A percentile compares a stretch with the other conserved stretches of the same genome.
Conservation (phyloP, 2,797 vertebrate species). For the Coregonus sp. region DNA sequence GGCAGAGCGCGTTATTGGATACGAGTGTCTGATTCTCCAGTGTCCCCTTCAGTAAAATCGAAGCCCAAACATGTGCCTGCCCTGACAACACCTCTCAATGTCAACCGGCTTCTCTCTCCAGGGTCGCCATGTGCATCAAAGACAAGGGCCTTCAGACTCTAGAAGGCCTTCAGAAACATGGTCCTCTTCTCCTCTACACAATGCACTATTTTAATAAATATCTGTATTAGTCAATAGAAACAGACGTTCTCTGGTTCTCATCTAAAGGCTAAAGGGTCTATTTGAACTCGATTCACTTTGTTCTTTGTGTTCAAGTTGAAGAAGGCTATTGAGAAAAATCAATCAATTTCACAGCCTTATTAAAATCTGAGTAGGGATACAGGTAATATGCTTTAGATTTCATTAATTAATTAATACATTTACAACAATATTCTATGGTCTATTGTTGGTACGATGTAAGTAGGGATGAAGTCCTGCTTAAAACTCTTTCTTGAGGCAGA, state of each 20-base stretch:
- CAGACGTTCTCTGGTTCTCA: not conserved
- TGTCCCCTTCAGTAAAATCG: constrained; percentile 55
- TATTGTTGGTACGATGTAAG: not conserved
- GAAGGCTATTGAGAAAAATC: not conserved
- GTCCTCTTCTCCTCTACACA: not conserved
- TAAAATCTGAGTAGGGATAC: not conserved
- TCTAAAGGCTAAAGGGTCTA: not conserved
- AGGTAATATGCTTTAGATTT: not conserved
- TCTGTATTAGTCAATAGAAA: not conserved
- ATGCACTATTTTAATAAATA: not conserved
- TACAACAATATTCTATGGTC: not conserved
- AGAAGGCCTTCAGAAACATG: not conserved
- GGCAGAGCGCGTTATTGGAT: constrained; percentile 44
- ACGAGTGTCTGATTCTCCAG: constrained; percentile 38
- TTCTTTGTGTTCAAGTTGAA: not conserved
- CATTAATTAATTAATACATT: not conserved
- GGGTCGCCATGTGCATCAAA: not conserved
- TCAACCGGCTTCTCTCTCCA: constrained; percentile 41
- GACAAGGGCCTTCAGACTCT: not conserved
- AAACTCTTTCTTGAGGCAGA: not conserved
- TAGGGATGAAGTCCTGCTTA: not conserved
- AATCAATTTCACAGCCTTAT: not conserved
- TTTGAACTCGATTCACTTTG: not conserved
- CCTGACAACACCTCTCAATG: constrained; percentile 55
- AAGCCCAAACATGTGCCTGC: constrained; percentile 56